Conservation (phyloP, 2,113 vertebrate species). For the Entosphenus tridentatus region DNA sequence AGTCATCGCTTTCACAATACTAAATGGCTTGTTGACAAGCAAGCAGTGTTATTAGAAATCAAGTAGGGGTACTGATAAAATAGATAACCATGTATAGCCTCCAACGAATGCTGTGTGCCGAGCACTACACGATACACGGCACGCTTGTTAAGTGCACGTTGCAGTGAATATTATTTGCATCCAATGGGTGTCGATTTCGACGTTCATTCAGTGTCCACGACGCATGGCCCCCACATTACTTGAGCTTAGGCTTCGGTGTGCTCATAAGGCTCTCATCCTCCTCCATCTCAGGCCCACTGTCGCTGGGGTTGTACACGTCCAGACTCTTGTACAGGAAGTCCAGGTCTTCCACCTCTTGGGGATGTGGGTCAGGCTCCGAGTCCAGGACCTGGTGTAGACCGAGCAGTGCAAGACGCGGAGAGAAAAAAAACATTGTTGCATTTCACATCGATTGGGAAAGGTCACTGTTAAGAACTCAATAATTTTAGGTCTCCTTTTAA, state of each 20-base stretch:
- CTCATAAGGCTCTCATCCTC: conserved; percentile 88
- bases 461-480: too few relatives aligned
- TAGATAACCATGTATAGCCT: too few relatives aligned
- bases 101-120: too few relatives aligned
- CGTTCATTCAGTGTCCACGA: neutral
- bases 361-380: conserved; percentile 75
- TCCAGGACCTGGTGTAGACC: conserved; percentile 51
- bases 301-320: conserved; percentile 81
- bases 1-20: too few relatives aligned
- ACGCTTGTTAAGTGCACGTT: neutral
- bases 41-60: too few relatives aligned
- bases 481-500: too few relatives aligned
- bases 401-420: neutral
- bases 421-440: too few relatives aligned
- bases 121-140: too few relatives aligned
- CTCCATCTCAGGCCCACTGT: conserved; percentile 77
- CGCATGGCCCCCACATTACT: conserved; percentile 28
- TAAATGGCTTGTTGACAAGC: too few relatives aligned
- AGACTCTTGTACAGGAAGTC: conserved; percentile 62
- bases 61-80: too few relatives aligned
- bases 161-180: neutral
- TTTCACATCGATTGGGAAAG: too few relatives aligned
- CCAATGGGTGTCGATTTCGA: neutral
- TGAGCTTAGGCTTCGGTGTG: conserved; percentile 81
- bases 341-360: conserved; percentile 70